These are phyloP conservation scores for Sebastes nivosus DNA, from an alignment of 2,797 vertebrate genomes.

Conservation along the genomic window DNA sequence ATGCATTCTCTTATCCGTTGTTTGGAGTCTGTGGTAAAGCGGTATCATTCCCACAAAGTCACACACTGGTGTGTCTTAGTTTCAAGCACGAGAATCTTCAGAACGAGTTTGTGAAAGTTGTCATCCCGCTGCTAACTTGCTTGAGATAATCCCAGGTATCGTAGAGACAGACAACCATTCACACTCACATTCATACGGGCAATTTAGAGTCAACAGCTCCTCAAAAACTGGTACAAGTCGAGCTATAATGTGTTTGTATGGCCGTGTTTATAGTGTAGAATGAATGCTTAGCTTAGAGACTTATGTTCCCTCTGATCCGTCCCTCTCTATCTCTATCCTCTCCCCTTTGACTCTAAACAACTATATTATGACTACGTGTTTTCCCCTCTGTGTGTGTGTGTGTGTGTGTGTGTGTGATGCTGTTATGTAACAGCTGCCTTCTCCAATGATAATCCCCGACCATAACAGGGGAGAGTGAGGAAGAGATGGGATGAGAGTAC, in stretches of 20 bases:
- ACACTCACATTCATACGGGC: no score
- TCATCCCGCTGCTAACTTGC: not conserved
- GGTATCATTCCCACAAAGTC: no score
- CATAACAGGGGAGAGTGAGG: slow-evolving; percentile 31
- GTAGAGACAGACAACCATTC: no score
- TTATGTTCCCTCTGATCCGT: not conserved
- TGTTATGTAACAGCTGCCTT: slow-evolving; percentile 42
- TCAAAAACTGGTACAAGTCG: not conserved
- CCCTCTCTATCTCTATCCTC: not conserved
- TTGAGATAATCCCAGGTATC: not conserved
- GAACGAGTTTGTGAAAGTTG: not conserved
- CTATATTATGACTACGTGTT: not conserved
- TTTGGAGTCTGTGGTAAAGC: no score
- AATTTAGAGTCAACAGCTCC: not conserved
- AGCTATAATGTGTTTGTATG: no score
- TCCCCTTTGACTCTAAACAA: not conserved
- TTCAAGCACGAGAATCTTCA: not conserved
- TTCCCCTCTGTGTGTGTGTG: not conserved
- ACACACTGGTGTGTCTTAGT: no score
- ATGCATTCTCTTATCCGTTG: no score
- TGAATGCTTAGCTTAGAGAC: not conserved
- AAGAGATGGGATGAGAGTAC: slow-evolving; percentile 9
- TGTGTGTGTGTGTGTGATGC: not conserved
- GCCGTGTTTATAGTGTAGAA: not conserved
- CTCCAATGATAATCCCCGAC: slow-evolving; percentile 45